A percentile compares a stretch with the other conserved stretches of the same genome.
Evolutionary conservation across 2,888 invertebrate genomes (phyloP).

Genomic region (Habrosyne pyritoides): DNA sequence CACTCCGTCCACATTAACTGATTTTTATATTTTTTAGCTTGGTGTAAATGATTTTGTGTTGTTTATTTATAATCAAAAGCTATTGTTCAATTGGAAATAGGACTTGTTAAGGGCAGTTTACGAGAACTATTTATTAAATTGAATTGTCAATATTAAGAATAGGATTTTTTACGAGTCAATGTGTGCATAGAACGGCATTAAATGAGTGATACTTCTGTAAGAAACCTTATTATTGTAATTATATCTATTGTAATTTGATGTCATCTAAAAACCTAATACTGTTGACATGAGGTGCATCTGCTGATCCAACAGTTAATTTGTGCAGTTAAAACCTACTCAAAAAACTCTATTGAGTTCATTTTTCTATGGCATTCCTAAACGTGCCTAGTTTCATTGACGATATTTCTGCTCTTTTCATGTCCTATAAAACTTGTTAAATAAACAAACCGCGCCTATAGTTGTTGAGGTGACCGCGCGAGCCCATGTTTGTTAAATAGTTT

Average conservation of each 20-base stretch:
- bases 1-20: slow-evolving; percentile 56
- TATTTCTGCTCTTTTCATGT: neutral
- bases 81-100: slow-evolving; percentile 9
- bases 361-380: too few species aligned
- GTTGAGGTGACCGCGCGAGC: neutral
- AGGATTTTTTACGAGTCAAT: too few species aligned
- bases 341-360: too few species aligned
- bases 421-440: neutral
- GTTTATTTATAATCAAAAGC: slow-evolving; percentile 18
- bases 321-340: too few species aligned
- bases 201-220: too few species aligned
- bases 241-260: too few species aligned
- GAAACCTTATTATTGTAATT: too few species aligned
- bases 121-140: neutral
- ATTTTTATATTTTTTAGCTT: slow-evolving; percentile 31
- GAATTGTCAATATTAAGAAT: too few species aligned
- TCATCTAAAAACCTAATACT: too few species aligned
- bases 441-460: neutral
- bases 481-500: neutral
- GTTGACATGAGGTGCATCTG: too few species aligned
- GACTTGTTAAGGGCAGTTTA: neutral
- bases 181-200: neutral
- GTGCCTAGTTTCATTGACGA: too few species aligned
- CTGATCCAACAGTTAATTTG: too few species aligned
- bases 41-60: slow-evolving; percentile 33